Evolutionary conservation across 1,140 invertebrate species (phyloP).

Genomic region (Drepana arcuata): DNA sequence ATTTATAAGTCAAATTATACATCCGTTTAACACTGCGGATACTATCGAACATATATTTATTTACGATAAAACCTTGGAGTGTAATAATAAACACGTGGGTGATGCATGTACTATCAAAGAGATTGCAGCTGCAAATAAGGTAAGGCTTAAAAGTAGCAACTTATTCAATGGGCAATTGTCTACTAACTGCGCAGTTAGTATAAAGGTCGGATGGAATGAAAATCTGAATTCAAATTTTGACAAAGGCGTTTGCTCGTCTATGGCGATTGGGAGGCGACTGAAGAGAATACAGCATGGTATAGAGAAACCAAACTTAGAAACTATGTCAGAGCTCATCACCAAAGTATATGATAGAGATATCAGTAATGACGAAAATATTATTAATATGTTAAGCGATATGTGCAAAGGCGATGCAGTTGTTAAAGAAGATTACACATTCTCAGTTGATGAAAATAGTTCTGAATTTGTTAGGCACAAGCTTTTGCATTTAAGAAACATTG

Average conservation of each 20-base stretch:
- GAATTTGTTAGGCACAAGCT: conserved; percentile 39
- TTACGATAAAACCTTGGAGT: conserved; percentile 24
- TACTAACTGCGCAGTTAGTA: conserved; percentile 29
- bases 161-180: conserved; percentile 41
- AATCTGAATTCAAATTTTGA: conserved; percentile 26
- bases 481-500: conserved; percentile 38
- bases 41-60: conserved; percentile 20
- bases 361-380: conserved; percentile 26
- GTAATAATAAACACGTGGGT: conserved; percentile 32
- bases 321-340: conserved; percentile 31
- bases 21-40: conserved; percentile 14
- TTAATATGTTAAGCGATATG: conserved; percentile 28
- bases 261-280: conserved; percentile 27
- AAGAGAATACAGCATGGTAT: conserved; percentile 32
- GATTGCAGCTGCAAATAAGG: conserved; percentile 35
- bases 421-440: conserved; percentile 12
- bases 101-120: conserved; percentile 48
- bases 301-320: conserved; percentile 25
- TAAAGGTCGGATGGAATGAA: conserved; percentile 47
- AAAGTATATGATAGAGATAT: conserved; percentile 42
- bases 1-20: conserved; percentile 28
- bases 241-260: conserved; percentile 27
- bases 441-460: conserved; percentile 19
- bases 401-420: conserved; percentile 27
- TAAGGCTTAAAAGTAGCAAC: conserved; percentile 46